These are phyloP conservation scores for Cathartes aura DNA, from an alignment of 2,113 vertebrate species.

Conservation along the genomic window DNA sequence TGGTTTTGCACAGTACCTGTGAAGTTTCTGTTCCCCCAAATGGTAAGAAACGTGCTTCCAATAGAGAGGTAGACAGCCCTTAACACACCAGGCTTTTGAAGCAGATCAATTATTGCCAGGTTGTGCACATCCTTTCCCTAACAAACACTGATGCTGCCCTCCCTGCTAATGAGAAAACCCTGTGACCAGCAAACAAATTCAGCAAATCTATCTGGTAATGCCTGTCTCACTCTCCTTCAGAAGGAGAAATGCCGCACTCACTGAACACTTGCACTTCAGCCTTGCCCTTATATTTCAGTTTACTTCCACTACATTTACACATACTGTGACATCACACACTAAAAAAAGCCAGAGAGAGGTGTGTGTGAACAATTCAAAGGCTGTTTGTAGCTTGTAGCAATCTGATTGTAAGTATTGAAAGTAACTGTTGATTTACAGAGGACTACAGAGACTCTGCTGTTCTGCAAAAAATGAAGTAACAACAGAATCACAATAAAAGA, in stretches of 20 bases:
- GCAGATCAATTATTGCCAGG: background rate
- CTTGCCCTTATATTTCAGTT: background rate
- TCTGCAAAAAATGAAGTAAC: background rate
- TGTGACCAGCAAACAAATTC: background rate
- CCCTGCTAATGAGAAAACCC: background rate
- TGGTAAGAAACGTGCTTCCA: background rate
- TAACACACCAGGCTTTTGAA: background rate
- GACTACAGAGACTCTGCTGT: background rate
- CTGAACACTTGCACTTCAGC: background rate
- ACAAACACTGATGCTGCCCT: background rate
- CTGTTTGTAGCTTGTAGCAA: background rate
- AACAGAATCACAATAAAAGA: background rate
- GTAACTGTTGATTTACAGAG: background rate
- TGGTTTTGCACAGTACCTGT: background rate
- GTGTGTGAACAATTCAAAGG: background rate
- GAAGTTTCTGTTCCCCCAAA: background rate
- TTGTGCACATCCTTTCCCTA: background rate
- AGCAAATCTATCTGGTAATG: background rate
- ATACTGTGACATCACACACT: background rate
- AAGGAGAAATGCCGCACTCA: background rate
- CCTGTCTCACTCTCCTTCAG: background rate
- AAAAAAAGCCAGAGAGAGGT: rapidly evolving
- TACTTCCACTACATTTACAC: background rate
- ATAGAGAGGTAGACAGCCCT: rapidly evolving
- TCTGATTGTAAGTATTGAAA: background rate